These are phyloP conservation scores for Oncorhynchus tshawytscha DNA, from an alignment of 2,113 vertebrate species.

Conservation along the genomic window DNA sequence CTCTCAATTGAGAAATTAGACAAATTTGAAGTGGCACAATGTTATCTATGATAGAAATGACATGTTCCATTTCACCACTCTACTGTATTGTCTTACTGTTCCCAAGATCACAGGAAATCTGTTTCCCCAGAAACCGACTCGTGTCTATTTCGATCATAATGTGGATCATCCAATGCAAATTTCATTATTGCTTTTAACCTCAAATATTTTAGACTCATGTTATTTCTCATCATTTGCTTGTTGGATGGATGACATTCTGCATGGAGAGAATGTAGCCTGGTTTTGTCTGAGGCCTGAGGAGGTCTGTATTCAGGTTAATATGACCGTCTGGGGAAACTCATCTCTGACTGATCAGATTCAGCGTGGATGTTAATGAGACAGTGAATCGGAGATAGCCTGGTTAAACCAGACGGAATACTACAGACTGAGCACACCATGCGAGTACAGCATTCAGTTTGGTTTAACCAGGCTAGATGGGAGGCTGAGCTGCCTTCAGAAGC, in stretches of 20 bases:
- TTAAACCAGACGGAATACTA: too few species aligned
- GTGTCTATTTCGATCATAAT: background rate
- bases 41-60: background rate
- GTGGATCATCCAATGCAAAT: background rate
- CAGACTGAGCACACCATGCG: too few species aligned
- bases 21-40: background rate
- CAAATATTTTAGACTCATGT: background rate
- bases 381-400: background rate
- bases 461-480: too few species aligned
- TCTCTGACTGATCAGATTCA: constrained; percentile 41
- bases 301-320: constrained; percentile 54
- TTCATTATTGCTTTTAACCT: background rate
- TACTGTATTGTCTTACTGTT: background rate
- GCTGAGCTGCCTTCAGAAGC: constrained; percentile 26
- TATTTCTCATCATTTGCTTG: background rate
- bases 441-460: too few species aligned
- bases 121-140: background rate
- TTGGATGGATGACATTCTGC: background rate
- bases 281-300: constrained; percentile 11
- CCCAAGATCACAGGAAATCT: background rate
- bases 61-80: too few species aligned
- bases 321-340: constrained; percentile 28
- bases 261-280: background rate
- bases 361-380: constrained; percentile 55
- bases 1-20: background rate